Evolutionary conservation across 2,888 invertebrate genomes (phyloP), one percentile per base, ranked within the genome.

Genomic region (Hydraecia micacea): DNA sequence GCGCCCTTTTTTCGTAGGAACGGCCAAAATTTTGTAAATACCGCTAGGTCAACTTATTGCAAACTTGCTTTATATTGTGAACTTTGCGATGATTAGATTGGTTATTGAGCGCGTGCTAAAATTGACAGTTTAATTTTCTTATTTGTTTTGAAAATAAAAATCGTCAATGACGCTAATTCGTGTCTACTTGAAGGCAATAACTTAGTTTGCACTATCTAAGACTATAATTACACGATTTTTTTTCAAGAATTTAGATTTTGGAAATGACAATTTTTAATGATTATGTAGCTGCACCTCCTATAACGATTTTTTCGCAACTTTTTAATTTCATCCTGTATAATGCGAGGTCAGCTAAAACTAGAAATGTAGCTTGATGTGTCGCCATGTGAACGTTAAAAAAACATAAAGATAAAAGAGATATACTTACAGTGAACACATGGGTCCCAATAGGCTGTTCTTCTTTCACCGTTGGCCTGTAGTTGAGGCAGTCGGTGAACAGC

Each of bases 401-500:
- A 66, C 2, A 66, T 21, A 70, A 2, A 39, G 21, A 42, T 36
- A 42, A 46, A 21, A 77, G 39, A 21, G 1, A 11, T 74, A 11
- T 74, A 92, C 96, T 96, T 95, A 98, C 98, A 94, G 97, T 97
- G 78, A 99, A 98, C 21, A 99, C 98, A 86, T 97, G 97, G 0
- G 98, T 98, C 77, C 98, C 98, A 60, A 97, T 95, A 0, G 97
- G 97, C 92, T 98, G 97, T 90, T 98, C 98, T 95, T 99, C 99
- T 91, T 98, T 98, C 39, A 99, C 98, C 49, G 97, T 97, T 0
- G 98, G 99, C 90, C 97, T 98, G 95, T 99, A 99, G 89, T 97
- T 97, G 77, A 98, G 97, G 95, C 99, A 99, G 89, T 98, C 97
- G 65, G 97, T 97, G 95, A 99, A 99, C 81, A 98, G 97, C 2